Evolutionary conservation across 2,888 invertebrate genomes (phyloP).

Genomic region (Trichogramma dendrolimi): DNA sequence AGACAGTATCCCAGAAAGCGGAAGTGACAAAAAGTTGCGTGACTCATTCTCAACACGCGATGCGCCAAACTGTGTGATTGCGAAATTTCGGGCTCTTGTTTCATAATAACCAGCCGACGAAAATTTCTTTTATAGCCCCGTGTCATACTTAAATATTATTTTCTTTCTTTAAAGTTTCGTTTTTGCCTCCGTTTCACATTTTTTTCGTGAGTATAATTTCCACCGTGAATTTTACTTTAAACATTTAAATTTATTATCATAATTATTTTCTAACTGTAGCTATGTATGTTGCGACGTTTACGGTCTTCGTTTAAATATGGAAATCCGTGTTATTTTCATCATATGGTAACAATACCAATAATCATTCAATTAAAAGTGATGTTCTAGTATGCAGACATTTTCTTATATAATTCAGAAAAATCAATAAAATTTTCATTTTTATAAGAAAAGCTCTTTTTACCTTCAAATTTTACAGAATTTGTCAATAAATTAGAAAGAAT

Average conservation of each 20-base stretch:
- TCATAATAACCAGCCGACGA: conserved; percentile 16
- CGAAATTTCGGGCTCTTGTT: conserved; percentile 27
- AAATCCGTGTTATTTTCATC: conserved; percentile 20
- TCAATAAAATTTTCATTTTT: too few species aligned
- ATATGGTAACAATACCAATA: neutral
- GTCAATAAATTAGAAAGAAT: too few species aligned
- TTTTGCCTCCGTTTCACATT: conserved; percentile 3
- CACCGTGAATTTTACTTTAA: conserved; percentile 6
- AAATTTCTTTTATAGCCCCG: conserved; percentile 5
- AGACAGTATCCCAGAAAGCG: conserved; percentile 24
- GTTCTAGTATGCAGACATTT: too few species aligned
- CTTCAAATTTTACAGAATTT: too few species aligned
- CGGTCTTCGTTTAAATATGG: conserved; percentile 18
- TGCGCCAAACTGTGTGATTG: conserved; percentile 27
- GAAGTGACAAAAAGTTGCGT: conserved; percentile 27
- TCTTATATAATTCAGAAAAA: too few species aligned
- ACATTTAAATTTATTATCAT: conserved; percentile 1
- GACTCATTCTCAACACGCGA: conserved; percentile 16
- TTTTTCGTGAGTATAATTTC: conserved; percentile 6
- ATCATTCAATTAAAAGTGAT: too few species aligned
- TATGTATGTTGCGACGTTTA: conserved; percentile 23
- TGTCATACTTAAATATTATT: conserved; percentile 4
- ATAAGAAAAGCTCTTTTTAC: too few species aligned
- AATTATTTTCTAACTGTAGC: neutral
- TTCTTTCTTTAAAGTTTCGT: neutral